A percentile compares a stretch with the other conserved stretches of the same genome.
Evolutionary conservation across 2,113 vertebrate species (phyloP).

Genomic region (Takifugu bimaculatus): DNA sequence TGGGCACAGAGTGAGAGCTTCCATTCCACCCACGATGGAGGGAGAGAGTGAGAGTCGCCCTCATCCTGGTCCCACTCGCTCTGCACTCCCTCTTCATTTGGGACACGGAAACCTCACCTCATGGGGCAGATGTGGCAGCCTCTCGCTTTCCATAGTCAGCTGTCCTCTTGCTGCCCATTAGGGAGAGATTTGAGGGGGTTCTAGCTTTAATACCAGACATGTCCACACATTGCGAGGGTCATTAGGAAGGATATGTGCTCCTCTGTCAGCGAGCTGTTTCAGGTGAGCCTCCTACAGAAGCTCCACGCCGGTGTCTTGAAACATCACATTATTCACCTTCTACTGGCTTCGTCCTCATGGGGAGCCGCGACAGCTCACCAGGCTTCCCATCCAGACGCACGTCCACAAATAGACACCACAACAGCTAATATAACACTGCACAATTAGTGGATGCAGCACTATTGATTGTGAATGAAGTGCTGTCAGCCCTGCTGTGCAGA

Average conservation of each 20-base stretch:
- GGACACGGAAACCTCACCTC: constrained; percentile 60
- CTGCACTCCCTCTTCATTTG: constrained; percentile 67
- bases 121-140: constrained; percentile 42
- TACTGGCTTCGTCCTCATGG: background rate
- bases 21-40: constrained; percentile 56
- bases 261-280: too few relatives aligned
- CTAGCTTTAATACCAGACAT: constrained; percentile 34
- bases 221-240: constrained; percentile 4
- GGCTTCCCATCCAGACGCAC: background rate
- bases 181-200: constrained; percentile 36
- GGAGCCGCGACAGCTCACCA: constrained; percentile 1
- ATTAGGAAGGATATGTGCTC: too few relatives aligned
- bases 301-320: background rate
- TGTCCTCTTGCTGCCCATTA: constrained; percentile 51
- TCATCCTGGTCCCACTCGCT: constrained; percentile 43
- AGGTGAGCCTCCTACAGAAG: constrained; percentile 6
- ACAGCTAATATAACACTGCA: constrained; percentile 17
- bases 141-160: constrained; percentile 50
- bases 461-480: constrained; percentile 44
- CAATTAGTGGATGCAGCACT: constrained; percentile 30
- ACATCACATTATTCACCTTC: background rate
- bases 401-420: constrained; percentile 4
- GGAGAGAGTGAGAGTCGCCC: constrained; percentile 48
- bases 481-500: constrained; percentile 20
- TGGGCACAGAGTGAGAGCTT: constrained; percentile 53